Conservation (phyloP, 1,140 invertebrate genomes). For the Hyles euphorbiae region DNA sequence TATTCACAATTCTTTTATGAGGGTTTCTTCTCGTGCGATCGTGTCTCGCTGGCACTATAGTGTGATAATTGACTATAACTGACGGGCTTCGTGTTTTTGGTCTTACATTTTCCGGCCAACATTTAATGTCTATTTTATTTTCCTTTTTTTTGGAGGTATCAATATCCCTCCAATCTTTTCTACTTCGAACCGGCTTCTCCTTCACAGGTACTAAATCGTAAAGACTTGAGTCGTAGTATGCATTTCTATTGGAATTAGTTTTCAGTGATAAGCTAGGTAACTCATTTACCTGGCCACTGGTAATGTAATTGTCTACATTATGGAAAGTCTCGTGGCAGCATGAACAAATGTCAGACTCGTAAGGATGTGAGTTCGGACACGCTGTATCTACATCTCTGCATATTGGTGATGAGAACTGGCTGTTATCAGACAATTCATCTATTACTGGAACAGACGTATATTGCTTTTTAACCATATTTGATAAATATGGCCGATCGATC, state of each 20-base stretch:
- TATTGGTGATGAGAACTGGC: slow-evolving; percentile 45
- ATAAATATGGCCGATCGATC: slow-evolving; percentile 25
- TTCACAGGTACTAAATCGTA: slow-evolving; percentile 60
- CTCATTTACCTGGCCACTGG: slow-evolving; percentile 8
- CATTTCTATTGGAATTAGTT: slow-evolving; percentile 15
- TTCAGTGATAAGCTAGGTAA: background rate
- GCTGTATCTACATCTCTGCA: slow-evolving; percentile 37
- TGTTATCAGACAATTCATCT: slow-evolving; percentile 38
- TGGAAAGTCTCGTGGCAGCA: slow-evolving; percentile 52
- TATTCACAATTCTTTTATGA: slow-evolving; percentile 8
- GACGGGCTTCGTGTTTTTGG: slow-evolving; percentile 20
- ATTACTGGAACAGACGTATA: slow-evolving; percentile 32
- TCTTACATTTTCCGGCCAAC: slow-evolving; percentile 28
- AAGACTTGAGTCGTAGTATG: slow-evolving; percentile 47
- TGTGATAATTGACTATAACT: slow-evolving; percentile 15
- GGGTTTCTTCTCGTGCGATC: slow-evolving; percentile 3
- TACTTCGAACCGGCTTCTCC: slow-evolving; percentile 35
- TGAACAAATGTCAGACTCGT: slow-evolving; percentile 48
- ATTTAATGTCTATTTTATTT: slow-evolving; percentile 25
- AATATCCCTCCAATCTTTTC: slow-evolving; percentile 12
- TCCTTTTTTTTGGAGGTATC: slow-evolving; percentile 20
- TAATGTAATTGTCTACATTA: slow-evolving; percentile 35
- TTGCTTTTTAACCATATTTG: slow-evolving; percentile 42
- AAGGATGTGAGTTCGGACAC: background rate
- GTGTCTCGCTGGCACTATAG: slow-evolving; percentile 11